A percentile compares a stretch with the other conserved stretches of the same genome.
Evolutionary conservation across 2,113 vertebrate species (phyloP).

Genomic region (Sceloporus tristichus): DNA sequence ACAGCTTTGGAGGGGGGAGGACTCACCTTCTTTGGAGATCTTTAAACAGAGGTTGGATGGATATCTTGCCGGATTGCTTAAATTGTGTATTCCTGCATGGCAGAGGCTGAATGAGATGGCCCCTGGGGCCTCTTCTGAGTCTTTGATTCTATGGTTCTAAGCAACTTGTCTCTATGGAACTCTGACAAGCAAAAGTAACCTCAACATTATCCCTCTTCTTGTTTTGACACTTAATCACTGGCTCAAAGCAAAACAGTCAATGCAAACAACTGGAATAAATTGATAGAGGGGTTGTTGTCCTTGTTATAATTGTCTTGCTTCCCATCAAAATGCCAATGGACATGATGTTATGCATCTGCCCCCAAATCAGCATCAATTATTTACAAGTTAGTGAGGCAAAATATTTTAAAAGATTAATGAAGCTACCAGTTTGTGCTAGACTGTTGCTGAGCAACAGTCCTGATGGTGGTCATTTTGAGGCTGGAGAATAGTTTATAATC

Average conservation of each 20-base stretch:
- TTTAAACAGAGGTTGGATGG: neutral
- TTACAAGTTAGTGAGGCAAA: constrained; percentile 72
- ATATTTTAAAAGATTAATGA: constrained; percentile 77
- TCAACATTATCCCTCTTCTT: neutral
- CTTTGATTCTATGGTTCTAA: too few species aligned
- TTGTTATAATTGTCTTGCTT: constrained; percentile 17
- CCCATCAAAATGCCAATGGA: constrained; percentile 40
- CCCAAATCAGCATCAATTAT: constrained; percentile 69
- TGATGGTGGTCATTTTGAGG: constrained; percentile 49
- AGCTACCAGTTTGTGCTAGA: constrained; percentile 64
- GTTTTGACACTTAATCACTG: too few species aligned
- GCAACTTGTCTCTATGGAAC: too few species aligned
- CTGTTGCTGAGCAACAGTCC: constrained; percentile 73
- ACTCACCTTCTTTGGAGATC: neutral
- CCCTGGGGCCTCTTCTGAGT: too few species aligned
- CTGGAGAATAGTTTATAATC: constrained; percentile 45
- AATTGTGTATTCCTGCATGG: too few species aligned
- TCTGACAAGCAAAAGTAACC: too few species aligned
- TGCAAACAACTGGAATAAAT: neutral
- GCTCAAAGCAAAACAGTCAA: neutral
- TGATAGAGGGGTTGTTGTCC: neutral
- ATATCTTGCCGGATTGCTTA: too few species aligned
- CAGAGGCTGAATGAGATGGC: too few species aligned
- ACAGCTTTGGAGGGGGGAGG: neutral
- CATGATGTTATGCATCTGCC: constrained; percentile 34